Evolutionary conservation across 2,888 invertebrate species (phyloP).

Genomic region (Cryptus viduatorius): DNA sequence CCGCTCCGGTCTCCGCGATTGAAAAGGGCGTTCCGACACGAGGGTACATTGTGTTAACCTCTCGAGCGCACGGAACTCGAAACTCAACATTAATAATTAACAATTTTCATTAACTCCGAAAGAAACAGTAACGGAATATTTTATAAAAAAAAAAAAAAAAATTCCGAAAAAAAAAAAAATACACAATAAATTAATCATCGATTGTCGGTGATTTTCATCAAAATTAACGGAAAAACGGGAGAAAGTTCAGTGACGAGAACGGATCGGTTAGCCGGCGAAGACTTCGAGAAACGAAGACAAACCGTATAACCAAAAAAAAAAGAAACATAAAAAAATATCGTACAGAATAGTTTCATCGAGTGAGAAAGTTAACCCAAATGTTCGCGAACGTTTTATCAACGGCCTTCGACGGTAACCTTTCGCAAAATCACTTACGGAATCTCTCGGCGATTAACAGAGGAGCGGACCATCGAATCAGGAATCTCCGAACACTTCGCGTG

Average conservation of each 20-base stretch:
- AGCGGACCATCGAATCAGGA: conserved; percentile 3
- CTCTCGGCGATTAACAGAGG: conserved; percentile 31
- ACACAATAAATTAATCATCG: not conserved
- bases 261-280: not conserved
- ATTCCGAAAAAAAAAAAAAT: not conserved
- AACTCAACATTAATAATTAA: not conserved
- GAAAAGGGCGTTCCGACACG: conserved; percentile 60
- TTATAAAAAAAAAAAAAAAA: not conserved
- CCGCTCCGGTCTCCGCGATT: conserved; percentile 38
- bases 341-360: conserved; percentile 1
- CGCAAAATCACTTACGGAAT: conserved; percentile 14
- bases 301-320: too few relatives aligned
- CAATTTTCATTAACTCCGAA: not conserved
- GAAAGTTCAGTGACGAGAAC: not conserved
- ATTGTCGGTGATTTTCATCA: not conserved
- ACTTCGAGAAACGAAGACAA: not conserved
- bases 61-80: not conserved
- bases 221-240: not conserved
- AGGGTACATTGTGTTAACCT: conserved; percentile 7
- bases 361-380: conserved; percentile 47
- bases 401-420: conserved; percentile 42
- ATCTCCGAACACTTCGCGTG: not conserved
- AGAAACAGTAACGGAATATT: not conserved
- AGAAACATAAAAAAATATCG: not conserved
- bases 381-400: not conserved